These are phyloP conservation scores for Leucophenga montana DNA, from an alignment of 2,888 invertebrate genomes.

Conservation along the genomic window DNA sequence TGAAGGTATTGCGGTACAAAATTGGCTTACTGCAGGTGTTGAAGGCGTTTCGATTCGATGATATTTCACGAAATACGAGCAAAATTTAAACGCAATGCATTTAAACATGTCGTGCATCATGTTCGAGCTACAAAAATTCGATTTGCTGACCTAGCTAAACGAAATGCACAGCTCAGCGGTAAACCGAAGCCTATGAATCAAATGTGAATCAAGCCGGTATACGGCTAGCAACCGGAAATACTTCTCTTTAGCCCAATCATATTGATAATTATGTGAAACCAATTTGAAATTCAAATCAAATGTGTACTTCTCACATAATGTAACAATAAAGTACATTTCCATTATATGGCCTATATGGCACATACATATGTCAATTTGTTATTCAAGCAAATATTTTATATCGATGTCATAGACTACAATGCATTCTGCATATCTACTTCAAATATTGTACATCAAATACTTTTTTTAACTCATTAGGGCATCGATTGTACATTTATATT, in stretches of 20 bases:
- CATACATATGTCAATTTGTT: too few relatives aligned
- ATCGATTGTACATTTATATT: too few relatives aligned
- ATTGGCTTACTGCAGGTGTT: background rate
- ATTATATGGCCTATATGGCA: too few relatives aligned
- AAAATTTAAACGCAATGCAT: slow-evolving; percentile 42
- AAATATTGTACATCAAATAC: too few relatives aligned
- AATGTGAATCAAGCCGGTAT: background rate
- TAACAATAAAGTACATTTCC: too few relatives aligned
- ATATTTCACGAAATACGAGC: slow-evolving; percentile 46
- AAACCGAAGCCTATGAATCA: background rate
- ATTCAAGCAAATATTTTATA: too few relatives aligned
- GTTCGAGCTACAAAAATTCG: slow-evolving; percentile 37
- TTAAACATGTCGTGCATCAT: slow-evolving; percentile 41
- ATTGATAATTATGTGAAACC: background rate
- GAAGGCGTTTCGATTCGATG: slow-evolving; percentile 59
- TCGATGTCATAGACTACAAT: too few relatives aligned
- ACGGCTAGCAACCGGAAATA: background rate
- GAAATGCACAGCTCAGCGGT: background rate
- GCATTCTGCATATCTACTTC: too few relatives aligned
- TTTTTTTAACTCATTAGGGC: too few relatives aligned
- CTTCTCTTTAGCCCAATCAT: background rate
- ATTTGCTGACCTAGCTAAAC: background rate
- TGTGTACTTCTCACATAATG: background rate
- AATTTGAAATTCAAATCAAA: background rate
- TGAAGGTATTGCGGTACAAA: too few relatives aligned